Base-by-base conservation (phyloP, 2,797 vertebrate species). In the Sebastiscus tertius region DNA sequence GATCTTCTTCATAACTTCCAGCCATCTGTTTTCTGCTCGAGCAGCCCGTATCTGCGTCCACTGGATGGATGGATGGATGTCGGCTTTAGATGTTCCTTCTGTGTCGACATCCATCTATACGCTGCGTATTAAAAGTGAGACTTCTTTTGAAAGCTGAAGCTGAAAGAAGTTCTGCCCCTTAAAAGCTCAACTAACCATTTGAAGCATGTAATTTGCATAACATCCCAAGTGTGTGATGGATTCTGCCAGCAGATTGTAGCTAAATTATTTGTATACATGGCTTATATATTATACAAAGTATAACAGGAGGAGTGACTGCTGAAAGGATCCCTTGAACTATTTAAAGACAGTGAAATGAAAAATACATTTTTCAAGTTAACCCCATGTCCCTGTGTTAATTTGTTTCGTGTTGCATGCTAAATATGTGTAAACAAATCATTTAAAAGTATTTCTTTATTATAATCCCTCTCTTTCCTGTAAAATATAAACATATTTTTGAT, bases 1-100 rank as follows among this genome's bases (percentile, higher is more conserved):
- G 9, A 46, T 74, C 22, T 55, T 54, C 56, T 22, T 59, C 42
- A 59, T 55, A 56, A 67, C 65, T 75, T 54, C 14, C 31, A 75
- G 12, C 31, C 70, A 73, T 82, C 75, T 88, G 66, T 79, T 72
- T 64, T 49, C 62, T 67, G 11, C 65, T 68, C 10, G 9, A 16
- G 72, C 71, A 36, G 26, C 68, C 52, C 36, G 27, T 62, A 60
- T 81, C 22, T 55, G 52, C 54, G 66, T 74, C 52, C 55, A 12
- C 52, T 72, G 10, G 60, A 52, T 52, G 49, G 49, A 52, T 52
- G n/a, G 9, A n/a, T 62, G 6, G 65, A 52, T 29, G 20, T 18
- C 13, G 14, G 24, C 68, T 55, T 85, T 34, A 55, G 52, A 66
- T 67, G 61, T 68, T 42, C 22, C 39, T 24, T 59, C n/a, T 12